Evolutionary conservation across 2,888 invertebrate species (phyloP).

Genomic region (Luperina nickerlii): DNA sequence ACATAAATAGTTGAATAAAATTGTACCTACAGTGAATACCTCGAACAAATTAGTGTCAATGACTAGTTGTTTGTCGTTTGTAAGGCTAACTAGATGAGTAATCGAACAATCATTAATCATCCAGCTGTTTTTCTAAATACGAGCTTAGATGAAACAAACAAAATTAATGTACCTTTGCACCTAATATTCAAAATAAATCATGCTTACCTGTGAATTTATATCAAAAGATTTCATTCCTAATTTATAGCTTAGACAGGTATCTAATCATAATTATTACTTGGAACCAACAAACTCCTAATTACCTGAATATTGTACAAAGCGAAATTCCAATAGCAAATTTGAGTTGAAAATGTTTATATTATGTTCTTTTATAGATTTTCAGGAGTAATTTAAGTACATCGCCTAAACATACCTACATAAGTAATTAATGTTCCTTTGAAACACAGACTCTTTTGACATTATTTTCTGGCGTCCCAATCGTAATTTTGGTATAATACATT

Average conservation of each 20-base stretch:
- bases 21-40: background rate
- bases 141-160: background rate
- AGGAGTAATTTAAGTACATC: background rate
- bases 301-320: background rate
- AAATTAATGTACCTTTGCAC: background rate
- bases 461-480: background rate
- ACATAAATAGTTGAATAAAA: background rate
- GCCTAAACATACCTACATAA: background rate
- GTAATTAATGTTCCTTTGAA: background rate
- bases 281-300: background rate
- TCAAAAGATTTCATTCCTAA: background rate
- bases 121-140: background rate
- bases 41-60: background rate
- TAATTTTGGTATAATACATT: slow-evolving; percentile 12
- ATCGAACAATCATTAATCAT: background rate
- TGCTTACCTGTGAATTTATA: background rate
- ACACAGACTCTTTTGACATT: background rate
- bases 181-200: background rate
- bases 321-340: slow-evolving; percentile 1
- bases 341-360: background rate
- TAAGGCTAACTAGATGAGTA: background rate
- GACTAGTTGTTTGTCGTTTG: background rate
- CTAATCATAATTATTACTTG: background rate
- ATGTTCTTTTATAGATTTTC: background rate
- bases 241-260: background rate